Percentiles rank a stretch among this genome's conserved stretches.
phyloP scores from a whole-genome alignment of 2,888 invertebrate genomes.

The Tanytarsus gracilentus region DNA sequence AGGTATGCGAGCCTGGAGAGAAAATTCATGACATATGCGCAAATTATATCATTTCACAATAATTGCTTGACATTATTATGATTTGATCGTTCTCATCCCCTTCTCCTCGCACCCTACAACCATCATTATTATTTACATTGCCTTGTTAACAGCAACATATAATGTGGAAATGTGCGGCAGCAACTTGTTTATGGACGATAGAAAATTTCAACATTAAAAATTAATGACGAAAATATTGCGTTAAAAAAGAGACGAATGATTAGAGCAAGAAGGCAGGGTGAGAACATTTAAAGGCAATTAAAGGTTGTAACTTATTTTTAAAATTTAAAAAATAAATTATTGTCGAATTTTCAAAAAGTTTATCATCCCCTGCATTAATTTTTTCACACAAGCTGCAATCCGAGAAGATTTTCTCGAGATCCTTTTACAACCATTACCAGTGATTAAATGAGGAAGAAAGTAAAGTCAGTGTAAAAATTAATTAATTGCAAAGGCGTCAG shows the following conservation, averaged over 20 bases:
- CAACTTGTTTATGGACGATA: conserved; percentile 13
- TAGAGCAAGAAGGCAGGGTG: too few relatives aligned
- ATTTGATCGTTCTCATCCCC: conserved; percentile 21
- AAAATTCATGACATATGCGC: conserved; percentile 22
- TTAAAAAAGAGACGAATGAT: too few relatives aligned
- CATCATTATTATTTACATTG: background rate
- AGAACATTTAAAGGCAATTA: too few relatives aligned
- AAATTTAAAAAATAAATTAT: too few relatives aligned
- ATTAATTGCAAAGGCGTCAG: conserved; percentile 3
- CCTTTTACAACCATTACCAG: background rate
- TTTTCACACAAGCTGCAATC: background rate
- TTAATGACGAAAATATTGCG: conserved; percentile 26
- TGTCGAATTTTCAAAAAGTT: background rate
- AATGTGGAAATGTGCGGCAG: background rate
- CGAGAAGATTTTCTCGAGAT: background rate
- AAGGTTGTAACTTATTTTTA: too few relatives aligned
- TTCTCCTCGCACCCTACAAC: background rate
- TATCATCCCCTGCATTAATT: background rate
- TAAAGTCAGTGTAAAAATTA: conserved; percentile 1
- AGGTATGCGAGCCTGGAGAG: background rate
- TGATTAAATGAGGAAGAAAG: background rate
- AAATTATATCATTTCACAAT: conserved; percentile 26
- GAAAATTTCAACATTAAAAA: conserved; percentile 11
- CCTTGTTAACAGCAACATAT: background rate
- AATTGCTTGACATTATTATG: conserved; percentile 18